Evolutionary conservation across 2,113 vertebrate species (phyloP), one percentile per base, ranked within the genome.

Genomic region (Clinocottus analis): DNA sequence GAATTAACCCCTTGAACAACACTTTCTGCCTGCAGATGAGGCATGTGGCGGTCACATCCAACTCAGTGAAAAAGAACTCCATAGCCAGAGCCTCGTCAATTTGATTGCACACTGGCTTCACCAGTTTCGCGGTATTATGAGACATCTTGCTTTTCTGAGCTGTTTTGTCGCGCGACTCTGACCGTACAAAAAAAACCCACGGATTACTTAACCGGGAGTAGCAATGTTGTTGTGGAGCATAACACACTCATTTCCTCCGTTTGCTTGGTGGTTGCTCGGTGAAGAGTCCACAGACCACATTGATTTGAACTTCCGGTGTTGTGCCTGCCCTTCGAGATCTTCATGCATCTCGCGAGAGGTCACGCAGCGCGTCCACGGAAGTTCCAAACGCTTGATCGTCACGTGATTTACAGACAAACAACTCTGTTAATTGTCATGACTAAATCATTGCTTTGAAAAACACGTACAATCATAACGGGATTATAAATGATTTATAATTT

Each of bases 11-110:
- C 10, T 7, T 29, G 3, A 19, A 58, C 11, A 66, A 4, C 0
- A 76, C 51, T 17, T 19, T 45, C n/a, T 77, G 31, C 3, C n/a
- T 41, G 49, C 61, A 66, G 27, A 75, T 66, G 29, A 60, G 55
- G 7, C 64, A 77, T 2, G 53, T 67, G 1, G 64, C 41, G n/a
- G 41, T 60, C 7, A n/a, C 8, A 1, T 39, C 60, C 31, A 77
- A 3, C 9, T 77, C 55, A 0, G 64, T 61, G 19, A 51, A 77
- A 12, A 61, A 73, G 0, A 49, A 37, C 31, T 62, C 23, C 41
- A 10, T 12, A 0, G 71, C 71, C 5, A 73, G 4, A 6, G 11
- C 16, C 1, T 73, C 43, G 8, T 49, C 58, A 0, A 49, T 9
- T 1, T 12, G 11, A 12, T 37, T 49, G 14, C 6, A 35, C 72